A percentile compares a stretch with the other conserved stretches of the same genome.
Evolutionary conservation across 2,888 invertebrate genomes (phyloP).

Genomic region (Myathropa florea): DNA sequence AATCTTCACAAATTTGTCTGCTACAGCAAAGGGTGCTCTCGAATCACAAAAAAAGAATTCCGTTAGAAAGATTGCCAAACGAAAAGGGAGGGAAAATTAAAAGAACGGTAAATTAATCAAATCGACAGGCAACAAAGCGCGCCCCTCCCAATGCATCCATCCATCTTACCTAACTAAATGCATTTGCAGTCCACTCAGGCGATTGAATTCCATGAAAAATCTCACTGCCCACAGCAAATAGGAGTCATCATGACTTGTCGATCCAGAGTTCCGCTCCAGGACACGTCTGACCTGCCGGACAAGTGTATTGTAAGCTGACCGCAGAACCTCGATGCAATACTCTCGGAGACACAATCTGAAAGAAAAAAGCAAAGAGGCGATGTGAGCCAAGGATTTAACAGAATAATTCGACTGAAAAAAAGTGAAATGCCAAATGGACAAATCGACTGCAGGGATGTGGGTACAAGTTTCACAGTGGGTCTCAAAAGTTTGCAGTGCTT

Average conservation of each 20-base stretch:
- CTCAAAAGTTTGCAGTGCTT: neutral
- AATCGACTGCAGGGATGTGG: conserved; percentile 1
- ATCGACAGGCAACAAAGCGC: conserved; percentile 44
- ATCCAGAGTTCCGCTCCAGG: conserved; percentile 84
- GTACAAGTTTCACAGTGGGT: neutral
- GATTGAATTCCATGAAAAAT: conserved; percentile 99
- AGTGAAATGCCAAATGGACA: conserved; percentile 21
- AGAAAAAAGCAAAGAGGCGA: conserved; percentile 80
- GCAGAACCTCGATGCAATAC: conserved; percentile 95
- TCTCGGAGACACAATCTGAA: conserved; percentile 94
- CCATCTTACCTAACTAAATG: conserved; percentile 90
- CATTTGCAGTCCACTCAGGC: conserved; percentile 91
- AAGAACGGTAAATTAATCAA: conserved; percentile 56
- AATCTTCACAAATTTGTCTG: conserved; percentile 13
- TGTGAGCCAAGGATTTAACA: conserved; percentile 28
- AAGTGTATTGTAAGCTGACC: conserved; percentile 94
- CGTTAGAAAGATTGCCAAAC: neutral
- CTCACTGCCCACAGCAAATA: conserved; percentile 96
- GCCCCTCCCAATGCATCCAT: conserved; percentile 13
- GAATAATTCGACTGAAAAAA: conserved; percentile 22
- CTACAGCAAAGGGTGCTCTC: conserved; percentile 6
- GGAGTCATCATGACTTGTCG: conserved; percentile 93
- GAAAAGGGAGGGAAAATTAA: neutral
- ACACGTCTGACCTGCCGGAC: conserved; percentile 93
- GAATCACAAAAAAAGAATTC: conserved; percentile 8